Evolutionary conservation across 2,797 vertebrate genomes (phyloP), one percentile per base, ranked within the genome.

Genomic region (Tapirus indicus): DNA sequence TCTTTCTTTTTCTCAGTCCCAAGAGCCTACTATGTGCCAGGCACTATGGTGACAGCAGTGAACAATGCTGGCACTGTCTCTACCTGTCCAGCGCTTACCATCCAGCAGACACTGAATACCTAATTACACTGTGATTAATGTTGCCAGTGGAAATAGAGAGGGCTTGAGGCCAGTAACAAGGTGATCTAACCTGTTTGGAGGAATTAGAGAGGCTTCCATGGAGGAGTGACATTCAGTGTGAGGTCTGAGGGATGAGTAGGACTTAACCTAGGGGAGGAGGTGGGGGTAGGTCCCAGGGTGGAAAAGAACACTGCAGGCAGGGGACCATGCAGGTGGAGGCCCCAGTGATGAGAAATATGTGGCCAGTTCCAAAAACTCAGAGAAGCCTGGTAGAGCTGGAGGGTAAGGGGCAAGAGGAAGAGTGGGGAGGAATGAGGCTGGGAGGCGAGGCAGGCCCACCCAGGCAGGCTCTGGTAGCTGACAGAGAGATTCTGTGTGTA

Each of bases 281-380:
- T 2, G 10, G 6, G 20, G 2, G 1, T 6, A 14, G 32, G 17
- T 32, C 72, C 35, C 10, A 2, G 9, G 21, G 52, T 11, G 38
- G 86, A 38, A 94, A 41, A 64, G 44, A 74, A 78, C 4, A 6
- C 6, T 35, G 18, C 25, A 23, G 38, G 6, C 20, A 27, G 84
- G 32, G 35, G 18, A 64, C 41, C 5, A 47, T 38, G 35, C 7
- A 2, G 3, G 13, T 17, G 1, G 4, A 35, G 27, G 32, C 14
- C 23, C 44, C 14, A 10, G 1, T 18, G 10, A 44, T 8, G 32
- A 80, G 44, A 87, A 32, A 32, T 25, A 66, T 7, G 13, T 4
- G 20, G 6, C 52, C 29, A 77, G 25, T 41, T 32, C 25, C 25
- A 23, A 44, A 47, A 68, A 25, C 58, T 41, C 23, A 0, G 77